Conservation (phyloP, 1,140 invertebrate species). For the Samia ricini region DNA sequence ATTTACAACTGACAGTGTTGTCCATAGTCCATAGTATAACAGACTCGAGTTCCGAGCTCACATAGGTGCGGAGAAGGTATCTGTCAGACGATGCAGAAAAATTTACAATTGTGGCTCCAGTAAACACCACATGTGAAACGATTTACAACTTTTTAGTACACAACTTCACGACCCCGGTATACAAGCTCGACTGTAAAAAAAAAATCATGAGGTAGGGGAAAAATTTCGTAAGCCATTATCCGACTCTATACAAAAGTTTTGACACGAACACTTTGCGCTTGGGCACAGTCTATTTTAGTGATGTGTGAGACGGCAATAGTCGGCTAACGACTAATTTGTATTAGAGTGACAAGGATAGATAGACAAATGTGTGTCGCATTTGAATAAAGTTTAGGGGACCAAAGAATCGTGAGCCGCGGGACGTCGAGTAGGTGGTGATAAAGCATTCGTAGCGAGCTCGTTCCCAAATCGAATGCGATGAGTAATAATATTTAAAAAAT, state of each 20-base stretch:
- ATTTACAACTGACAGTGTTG: conserved; percentile 76
- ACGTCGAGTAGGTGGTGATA: conserved; percentile 74
- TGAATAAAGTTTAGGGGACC: conserved; percentile 74
- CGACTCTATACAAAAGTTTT: conserved; percentile 73
- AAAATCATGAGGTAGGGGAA: conserved; percentile 73
- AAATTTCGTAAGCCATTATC: conserved; percentile 75
- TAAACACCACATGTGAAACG: conserved; percentile 53
- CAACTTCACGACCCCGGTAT: conserved; percentile 69
- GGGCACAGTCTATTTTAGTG: conserved; percentile 76
- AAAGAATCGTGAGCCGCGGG: conserved; percentile 66
- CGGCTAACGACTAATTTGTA: conserved; percentile 38
- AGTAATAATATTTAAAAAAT: conserved; percentile 77
- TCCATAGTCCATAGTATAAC: conserved; percentile 68
- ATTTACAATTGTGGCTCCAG: conserved; percentile 36
- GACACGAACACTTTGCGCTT: conserved; percentile 75
- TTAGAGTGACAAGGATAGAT: conserved; percentile 55
- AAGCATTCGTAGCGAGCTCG: conserved; percentile 69
- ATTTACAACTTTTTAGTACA: conserved; percentile 59
- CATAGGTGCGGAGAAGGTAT: conserved; percentile 63
- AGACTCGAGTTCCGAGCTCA: conserved; percentile 54
- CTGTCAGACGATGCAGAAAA: conserved; percentile 53
- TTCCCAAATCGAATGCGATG: conserved; percentile 75
- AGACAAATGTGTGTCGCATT: conserved; percentile 65
- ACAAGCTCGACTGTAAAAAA: conserved; percentile 70
- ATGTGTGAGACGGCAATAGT: conserved; percentile 60